Conservation (phyloP, 2,888 invertebrate genomes). For the Bembecia ichneumoniformis region DNA sequence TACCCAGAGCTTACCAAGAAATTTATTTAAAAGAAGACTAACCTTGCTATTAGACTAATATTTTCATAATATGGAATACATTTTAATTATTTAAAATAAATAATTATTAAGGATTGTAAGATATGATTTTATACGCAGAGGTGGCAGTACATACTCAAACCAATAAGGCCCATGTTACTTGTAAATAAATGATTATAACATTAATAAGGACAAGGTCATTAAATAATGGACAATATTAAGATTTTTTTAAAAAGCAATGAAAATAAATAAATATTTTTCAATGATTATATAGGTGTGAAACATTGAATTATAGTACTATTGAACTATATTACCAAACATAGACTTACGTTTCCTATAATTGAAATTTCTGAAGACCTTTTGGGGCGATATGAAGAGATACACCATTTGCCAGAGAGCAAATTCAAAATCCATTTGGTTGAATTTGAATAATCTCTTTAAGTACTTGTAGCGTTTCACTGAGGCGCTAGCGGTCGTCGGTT, state of each 20-base stretch:
- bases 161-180: no score
- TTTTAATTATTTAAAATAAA: no score
- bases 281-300: neutral
- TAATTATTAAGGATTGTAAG: no score
- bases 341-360: conserved; percentile 96
- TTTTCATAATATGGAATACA: no score
- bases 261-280: neutral
- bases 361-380: conserved; percentile 97
- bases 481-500: conserved; percentile 81
- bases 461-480: conserved; percentile 92
- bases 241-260: neutral
- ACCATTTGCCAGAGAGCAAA: conserved; percentile 99
- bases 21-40: no score
- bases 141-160: no score
- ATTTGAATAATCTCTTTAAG: conserved; percentile 86
- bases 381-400: conserved; percentile 93
- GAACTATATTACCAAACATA: neutral
- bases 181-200: no score
- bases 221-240: neutral
- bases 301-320: neutral
- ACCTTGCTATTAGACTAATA: no score
- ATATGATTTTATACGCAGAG: no score
- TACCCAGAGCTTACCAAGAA: no score
- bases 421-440: conserved; percentile 99
- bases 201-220: no score